Base-by-base conservation (phyloP, 2,113 vertebrate species). In the Loxodonta africana region DNA sequence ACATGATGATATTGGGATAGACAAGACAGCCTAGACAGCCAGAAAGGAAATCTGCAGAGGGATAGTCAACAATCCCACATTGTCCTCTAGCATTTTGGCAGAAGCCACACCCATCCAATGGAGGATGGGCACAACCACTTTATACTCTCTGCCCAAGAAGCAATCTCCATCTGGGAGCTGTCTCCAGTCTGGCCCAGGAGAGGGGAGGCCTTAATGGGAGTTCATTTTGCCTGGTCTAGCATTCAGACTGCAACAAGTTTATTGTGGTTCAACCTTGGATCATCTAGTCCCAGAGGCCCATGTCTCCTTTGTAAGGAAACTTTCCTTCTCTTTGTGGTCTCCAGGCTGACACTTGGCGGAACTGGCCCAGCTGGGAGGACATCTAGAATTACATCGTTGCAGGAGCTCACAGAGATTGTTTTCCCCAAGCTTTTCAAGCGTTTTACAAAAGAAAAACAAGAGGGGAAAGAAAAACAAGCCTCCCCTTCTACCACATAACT, bases 311-410 rank as follows among this genome's bases (percentile, higher is more conserved):
- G 98, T 96, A 88, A n/a, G 48, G 92, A 98, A 80, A 78, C 65
- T 48, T 37, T 97, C 95, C 95, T 97, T 92, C 86, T 92, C 44
- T 93, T 76, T 96, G 91, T 91, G 91, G 88, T 93, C 86, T 96
- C 62, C 30, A 82, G 85, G 37, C n/a, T 95, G 83, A 94, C 92
- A 83, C 71, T 95, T 97, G 94, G 97, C 94, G 90, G 81, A 71
- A 41, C 95, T 77, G 12, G 90, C 90, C 83, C 94, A 98, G 87
- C 94, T 98, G 95, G 95, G 91, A 96, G 53, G 0, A 97, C 96
- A 96, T 97, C 97, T 98, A 98, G 88, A 97, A 88, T 98, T 98
- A 97, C 97, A 96, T 96, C 97, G 98, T 98, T 71, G 82, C 91
- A 97, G 96, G n/a, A 37, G 91, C 95, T 98, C 83, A 95, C 96